phyloP scores from a whole-genome alignment of 2,888 invertebrate species.

The Drosophila rellima region DNA sequence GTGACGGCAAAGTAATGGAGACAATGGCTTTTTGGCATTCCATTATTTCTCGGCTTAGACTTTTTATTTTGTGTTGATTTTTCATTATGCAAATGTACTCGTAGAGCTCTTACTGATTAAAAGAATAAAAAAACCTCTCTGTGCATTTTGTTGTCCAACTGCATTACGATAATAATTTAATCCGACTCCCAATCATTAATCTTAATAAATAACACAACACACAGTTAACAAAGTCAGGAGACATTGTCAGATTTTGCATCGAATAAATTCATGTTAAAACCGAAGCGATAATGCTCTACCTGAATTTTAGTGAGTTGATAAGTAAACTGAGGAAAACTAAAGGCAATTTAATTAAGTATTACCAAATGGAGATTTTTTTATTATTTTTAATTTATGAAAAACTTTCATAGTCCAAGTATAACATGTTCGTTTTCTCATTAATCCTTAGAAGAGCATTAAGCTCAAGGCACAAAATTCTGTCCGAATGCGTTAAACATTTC shows the following conservation, averaged over 20 bases:
- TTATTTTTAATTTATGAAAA: not conserved
- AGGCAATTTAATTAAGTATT: not conserved
- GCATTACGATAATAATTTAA: constrained; percentile 61
- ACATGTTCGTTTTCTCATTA: not conserved
- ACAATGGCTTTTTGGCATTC: constrained; percentile 36
- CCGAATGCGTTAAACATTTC: constrained; percentile 37
- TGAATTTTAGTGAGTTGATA: not conserved
- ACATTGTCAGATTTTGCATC: constrained; percentile 46
- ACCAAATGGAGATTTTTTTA: not conserved
- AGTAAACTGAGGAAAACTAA: not conserved
- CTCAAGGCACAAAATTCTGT: constrained; percentile 20
- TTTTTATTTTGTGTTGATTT: constrained; percentile 37
- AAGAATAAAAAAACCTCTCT: constrained; percentile 52
- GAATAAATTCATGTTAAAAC: constrained; percentile 2
- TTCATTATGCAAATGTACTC: constrained; percentile 71
- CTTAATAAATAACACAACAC: constrained; percentile 77
- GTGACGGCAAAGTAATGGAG: constrained; percentile 41
- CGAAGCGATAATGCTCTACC: constrained; percentile 14
- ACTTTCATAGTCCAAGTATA: not conserved
- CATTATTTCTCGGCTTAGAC: constrained; percentile 28
- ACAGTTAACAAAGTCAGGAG: constrained; percentile 42
- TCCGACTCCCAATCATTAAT: constrained; percentile 77
- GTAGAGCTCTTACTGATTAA: constrained; percentile 64
- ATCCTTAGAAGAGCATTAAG: not conserved
- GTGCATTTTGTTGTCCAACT: constrained; percentile 37